These are phyloP conservation scores for Burhinus bistriatus DNA, from an alignment of 2,113 vertebrate genomes.

Conservation along the genomic window DNA sequence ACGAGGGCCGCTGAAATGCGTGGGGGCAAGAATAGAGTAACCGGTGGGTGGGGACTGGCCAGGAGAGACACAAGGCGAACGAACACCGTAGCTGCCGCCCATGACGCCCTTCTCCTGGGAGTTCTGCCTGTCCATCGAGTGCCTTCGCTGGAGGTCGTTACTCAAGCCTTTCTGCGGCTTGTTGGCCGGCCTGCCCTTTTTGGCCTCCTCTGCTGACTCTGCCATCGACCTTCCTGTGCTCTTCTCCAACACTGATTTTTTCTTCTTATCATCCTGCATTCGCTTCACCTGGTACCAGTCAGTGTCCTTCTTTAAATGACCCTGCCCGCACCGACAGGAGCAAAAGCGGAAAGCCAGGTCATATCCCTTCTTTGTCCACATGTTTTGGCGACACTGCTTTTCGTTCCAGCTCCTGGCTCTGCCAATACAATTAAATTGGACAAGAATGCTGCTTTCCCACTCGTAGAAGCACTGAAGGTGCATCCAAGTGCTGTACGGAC, in stretches of 20 bases:
- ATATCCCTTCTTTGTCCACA: constrained; percentile 99
- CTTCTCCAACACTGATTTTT: constrained; percentile 86
- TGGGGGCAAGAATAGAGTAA: constrained; percentile 88
- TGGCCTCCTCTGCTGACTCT: constrained; percentile 83
- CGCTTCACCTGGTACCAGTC: constrained; percentile 98
- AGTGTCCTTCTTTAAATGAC: constrained; percentile 96
- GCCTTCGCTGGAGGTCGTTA: constrained; percentile 87
- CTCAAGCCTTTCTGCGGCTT: constrained; percentile 84
- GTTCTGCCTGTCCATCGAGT: constrained; percentile 92
- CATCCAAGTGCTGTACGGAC: constrained; percentile 94
- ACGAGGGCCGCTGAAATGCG: constrained; percentile 79
- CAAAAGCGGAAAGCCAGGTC: constrained; percentile 98
- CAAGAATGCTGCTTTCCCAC: constrained; percentile 98
- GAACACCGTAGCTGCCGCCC: constrained; percentile 59
- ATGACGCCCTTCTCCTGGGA: constrained; percentile 83
- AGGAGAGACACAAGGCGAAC: constrained; percentile 89
- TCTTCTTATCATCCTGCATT: constrained; percentile 94
- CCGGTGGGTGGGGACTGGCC: constrained; percentile 90
- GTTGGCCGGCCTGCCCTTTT: constrained; percentile 82
- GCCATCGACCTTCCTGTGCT: constrained; percentile 74
- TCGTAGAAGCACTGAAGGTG: constrained; percentile 98
- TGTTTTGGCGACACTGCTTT: constrained; percentile 98
- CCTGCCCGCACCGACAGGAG: constrained; percentile 95
- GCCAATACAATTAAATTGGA: constrained; percentile 98
- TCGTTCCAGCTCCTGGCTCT: constrained; percentile 97